Conservation (phyloP, 1,140 invertebrate genomes). For the Hesperophylax magnus region DNA sequence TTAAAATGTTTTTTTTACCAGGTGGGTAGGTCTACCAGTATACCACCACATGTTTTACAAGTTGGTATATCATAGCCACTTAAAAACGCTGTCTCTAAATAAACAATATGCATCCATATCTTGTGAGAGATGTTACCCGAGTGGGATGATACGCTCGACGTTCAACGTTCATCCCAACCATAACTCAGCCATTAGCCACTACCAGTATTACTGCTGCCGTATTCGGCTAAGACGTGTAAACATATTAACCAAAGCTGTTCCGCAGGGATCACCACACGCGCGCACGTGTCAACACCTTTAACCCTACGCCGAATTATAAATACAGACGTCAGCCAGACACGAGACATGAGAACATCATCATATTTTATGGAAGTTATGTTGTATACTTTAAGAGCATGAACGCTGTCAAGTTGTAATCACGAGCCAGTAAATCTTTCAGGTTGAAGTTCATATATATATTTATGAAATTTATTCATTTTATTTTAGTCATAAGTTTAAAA, state of each 20-base stretch:
- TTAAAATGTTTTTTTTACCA: neutral
- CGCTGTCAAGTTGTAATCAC: neutral
- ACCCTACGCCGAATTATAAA: conserved; percentile 37
- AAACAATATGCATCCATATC: conserved; percentile 20
- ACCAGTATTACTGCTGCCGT: neutral
- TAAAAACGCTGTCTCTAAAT: conserved; percentile 8
- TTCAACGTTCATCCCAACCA: conserved; percentile 13
- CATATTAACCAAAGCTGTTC: conserved; percentile 34
- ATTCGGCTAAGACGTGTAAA: conserved; percentile 16
- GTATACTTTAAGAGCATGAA: neutral
- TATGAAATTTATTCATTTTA: no score
- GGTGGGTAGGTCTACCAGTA: neutral
- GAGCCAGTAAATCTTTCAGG: no score
- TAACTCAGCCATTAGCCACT: conserved; percentile 4
- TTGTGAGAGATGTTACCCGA: conserved; percentile 7
- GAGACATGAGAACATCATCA: neutral
- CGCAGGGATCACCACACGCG: conserved; percentile 32
- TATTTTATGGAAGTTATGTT: conserved; percentile 23
- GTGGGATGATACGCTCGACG: neutral
- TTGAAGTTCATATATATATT: no score
- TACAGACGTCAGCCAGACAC: conserved; percentile 11
- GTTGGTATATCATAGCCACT: conserved; percentile 4
- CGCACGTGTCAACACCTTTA: conserved; percentile 33
- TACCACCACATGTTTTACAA: conserved; percentile 11
- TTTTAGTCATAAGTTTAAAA: no score